A percentile compares a stretch with the other conserved stretches of the same genome.
Evolutionary conservation across 2,888 invertebrate species (phyloP).

Genomic region (Clusia tigrina): DNA sequence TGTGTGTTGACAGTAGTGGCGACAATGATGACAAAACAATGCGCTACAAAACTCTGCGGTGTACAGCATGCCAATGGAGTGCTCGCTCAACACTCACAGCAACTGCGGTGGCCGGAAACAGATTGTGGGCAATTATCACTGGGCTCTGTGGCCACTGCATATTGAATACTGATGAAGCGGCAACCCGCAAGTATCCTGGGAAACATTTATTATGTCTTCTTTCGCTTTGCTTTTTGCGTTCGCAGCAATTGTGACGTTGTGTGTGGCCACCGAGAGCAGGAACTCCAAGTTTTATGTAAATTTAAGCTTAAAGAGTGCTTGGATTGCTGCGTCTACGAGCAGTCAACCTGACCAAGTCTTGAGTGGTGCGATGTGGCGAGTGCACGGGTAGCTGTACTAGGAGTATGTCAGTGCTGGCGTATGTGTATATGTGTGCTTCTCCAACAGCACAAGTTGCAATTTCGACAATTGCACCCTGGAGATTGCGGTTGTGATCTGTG

Average conservation of each 20-base stretch:
- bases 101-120: neutral
- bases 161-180: constrained; percentile 15
- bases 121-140: constrained; percentile 11
- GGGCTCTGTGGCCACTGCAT: constrained; percentile 25
- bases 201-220: constrained; percentile 62
- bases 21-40: constrained; percentile 45
- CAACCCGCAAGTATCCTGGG: constrained; percentile 51
- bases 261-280: neutral
- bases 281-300: neutral
- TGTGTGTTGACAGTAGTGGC: constrained; percentile 40
- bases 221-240: neutral
- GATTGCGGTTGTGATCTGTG: constrained; percentile 35
- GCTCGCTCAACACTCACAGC: neutral
- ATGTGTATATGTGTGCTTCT: neutral
- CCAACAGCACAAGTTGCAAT: constrained; percentile 50
- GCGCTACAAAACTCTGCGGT: neutral
- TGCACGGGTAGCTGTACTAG: neutral
- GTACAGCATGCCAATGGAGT: neutral
- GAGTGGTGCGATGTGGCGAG: too few relatives aligned
- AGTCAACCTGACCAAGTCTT: neutral
- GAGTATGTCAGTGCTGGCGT: neutral
- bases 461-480: constrained; percentile 55
- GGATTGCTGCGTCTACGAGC: neutral
- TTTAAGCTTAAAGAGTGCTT: neutral
- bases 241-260: too few relatives aligned